Base-by-base conservation (phyloP, 2,888 invertebrate species). In the Pammene aurita region DNA sequence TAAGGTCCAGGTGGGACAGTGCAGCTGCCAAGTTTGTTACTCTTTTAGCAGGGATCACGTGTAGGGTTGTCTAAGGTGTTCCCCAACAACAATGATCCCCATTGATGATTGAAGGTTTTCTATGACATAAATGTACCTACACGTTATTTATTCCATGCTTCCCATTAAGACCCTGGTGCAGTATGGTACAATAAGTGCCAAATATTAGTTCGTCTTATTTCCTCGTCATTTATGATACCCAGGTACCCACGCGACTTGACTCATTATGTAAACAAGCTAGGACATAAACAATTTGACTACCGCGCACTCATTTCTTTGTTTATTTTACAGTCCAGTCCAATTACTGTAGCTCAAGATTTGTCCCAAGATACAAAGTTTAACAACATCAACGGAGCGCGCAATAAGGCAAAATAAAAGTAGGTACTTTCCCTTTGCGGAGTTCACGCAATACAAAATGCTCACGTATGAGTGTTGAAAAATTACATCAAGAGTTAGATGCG, bases 321-420 rank as follows among this genome's bases (percentile, higher is more conserved):
- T 18, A 60, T 34, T 11, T 38, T 48, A 48, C 41, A 57, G 57
- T 38, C n/a, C 35, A 48, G 46, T 48, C 38, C 61, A 61, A 61
- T 61, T 48, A 61, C 38, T 48, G 0, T 14, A 18, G 9, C 46
- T 0, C 38, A 48, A 42, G 41, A 48, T 57, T 48, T 57, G 6
- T 48, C 35, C 34, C 34, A 16, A 58, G 41, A 62, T 50, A 56
- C 34, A 13, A 56, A 41, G 55, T 56, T 62, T 48, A 67, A 56
- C 14, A 61, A 41, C 58, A 60, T 56, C 55, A 41, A 42, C 42
- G 54, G 7, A 16, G 60, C 48, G 48, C 56, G 38, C 16, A 67
- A 67, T 62, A 62, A 50, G 67, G 56, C 62, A 62, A 62, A 67
- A 67, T 62, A 62, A 56, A 65, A 56, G 62, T 13, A 50, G 9